Evolutionary conservation across 2,113 vertebrate genomes (phyloP).

Genomic region (Tapirus terrestris): DNA sequence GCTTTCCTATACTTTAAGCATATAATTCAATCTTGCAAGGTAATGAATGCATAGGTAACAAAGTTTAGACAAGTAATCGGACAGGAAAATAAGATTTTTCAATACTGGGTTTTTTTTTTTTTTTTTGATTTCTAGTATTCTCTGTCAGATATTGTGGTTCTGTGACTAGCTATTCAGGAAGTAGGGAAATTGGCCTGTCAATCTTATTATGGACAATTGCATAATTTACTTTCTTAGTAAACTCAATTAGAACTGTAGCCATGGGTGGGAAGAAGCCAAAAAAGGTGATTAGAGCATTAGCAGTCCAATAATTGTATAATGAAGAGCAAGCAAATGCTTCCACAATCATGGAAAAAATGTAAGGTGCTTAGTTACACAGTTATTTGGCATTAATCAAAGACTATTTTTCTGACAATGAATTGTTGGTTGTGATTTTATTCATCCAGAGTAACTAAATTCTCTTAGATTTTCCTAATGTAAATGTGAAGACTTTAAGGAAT

Average conservation of each 20-base stretch:
- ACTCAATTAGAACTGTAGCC: slow-evolving; percentile 77
- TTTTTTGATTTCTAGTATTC: slow-evolving; percentile 24
- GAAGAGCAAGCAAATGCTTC: slow-evolving; percentile 71
- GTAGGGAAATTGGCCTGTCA: slow-evolving; percentile 75
- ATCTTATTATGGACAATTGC: slow-evolving; percentile 76
- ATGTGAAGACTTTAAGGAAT: slow-evolving; percentile 71
- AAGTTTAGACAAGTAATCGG: slow-evolving; percentile 64
- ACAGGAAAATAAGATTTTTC: slow-evolving; percentile 53
- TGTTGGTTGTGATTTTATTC: slow-evolving; percentile 76
- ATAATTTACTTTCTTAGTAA: slow-evolving; percentile 79
- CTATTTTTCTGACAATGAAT: slow-evolving; percentile 68
- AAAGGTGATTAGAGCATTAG: slow-evolving; percentile 78
- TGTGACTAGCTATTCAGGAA: slow-evolving; percentile 63
- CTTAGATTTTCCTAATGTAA: slow-evolving; percentile 66
- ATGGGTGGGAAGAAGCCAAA: slow-evolving; percentile 70
- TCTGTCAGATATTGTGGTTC: slow-evolving; percentile 61
- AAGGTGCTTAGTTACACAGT: slow-evolving; percentile 74
- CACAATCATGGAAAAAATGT: slow-evolving; percentile 58
- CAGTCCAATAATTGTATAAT: slow-evolving; percentile 77
- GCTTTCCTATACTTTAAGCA: background rate
- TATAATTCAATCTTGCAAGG: slow-evolving; percentile 4
- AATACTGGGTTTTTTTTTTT: background rate
- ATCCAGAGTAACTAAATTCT: slow-evolving; percentile 42
- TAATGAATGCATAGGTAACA: slow-evolving; percentile 47
- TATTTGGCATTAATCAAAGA: slow-evolving; percentile 75